These are phyloP conservation scores for Bubo scandiacus DNA, from an alignment of 2,113 vertebrate species.

Conservation along the genomic window DNA sequence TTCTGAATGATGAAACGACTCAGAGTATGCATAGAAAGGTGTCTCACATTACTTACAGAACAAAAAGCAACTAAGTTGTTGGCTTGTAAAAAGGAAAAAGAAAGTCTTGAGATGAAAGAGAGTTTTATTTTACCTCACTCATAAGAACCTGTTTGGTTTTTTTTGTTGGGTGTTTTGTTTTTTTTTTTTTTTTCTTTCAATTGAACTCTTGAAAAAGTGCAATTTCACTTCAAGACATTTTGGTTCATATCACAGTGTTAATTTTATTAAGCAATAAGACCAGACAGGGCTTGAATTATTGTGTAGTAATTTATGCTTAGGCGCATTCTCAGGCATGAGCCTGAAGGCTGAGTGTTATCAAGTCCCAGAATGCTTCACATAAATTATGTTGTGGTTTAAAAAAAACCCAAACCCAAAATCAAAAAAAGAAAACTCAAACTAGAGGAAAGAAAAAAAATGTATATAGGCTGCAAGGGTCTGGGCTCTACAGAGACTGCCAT, in stretches of 20 bases:
- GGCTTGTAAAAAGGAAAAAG: conserved; percentile 6
- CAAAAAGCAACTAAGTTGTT: conserved; percentile 35
- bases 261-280: conserved; percentile 48
- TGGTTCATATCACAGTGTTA: conserved; percentile 35
- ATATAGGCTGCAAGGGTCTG: not conserved
- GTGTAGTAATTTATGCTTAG: conserved; percentile 52
- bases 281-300: conserved; percentile 57
- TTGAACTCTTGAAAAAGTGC: not conserved
- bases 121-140: not conserved
- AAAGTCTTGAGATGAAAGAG: conserved; percentile 2
- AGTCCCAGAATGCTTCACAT: not conserved
- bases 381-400: not conserved
- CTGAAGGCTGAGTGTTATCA: conserved; percentile 15
- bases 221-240: conserved; percentile 46
- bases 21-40: not conserved
- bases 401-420: not conserved
- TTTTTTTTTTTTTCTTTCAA: not conserved
- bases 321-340: not conserved
- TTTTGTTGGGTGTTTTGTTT: not conserved
- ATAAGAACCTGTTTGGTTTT: not conserved
- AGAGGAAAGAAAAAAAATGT: not conserved
- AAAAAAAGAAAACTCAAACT: not conserved
- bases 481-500: not conserved
- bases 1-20: conserved; percentile 47
- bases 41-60: conserved; percentile 35